Conservation (phyloP, 2,888 invertebrate species). For the Apantesis nais region DNA sequence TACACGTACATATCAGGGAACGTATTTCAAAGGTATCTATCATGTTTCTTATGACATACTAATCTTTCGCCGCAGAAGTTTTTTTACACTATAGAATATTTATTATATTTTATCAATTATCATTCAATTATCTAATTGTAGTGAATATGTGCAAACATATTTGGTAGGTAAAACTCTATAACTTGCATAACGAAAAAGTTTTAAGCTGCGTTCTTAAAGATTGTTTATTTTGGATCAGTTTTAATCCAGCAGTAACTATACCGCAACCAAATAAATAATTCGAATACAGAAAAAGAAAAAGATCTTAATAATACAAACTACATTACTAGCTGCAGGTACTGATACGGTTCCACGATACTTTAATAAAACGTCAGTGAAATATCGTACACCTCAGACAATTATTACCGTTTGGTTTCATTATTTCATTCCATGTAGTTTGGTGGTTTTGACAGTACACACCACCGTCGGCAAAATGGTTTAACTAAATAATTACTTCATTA, state of each 20-base stretch:
- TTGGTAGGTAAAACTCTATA: too few relatives aligned
- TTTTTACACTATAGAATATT: too few relatives aligned
- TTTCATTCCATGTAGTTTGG: neutral
- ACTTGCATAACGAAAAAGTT: too few relatives aligned
- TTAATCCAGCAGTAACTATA: too few relatives aligned
- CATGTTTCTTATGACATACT: neutral
- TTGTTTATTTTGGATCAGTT: too few relatives aligned
- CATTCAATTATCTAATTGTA: too few relatives aligned
- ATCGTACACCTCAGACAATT: neutral
- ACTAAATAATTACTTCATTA: neutral
- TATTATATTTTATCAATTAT: too few relatives aligned
- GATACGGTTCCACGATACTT: neutral
- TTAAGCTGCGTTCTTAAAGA: too few relatives aligned
- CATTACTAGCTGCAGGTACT: neutral
- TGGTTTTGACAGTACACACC: neutral
- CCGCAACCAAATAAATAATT: too few relatives aligned
- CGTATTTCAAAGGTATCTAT: neutral
- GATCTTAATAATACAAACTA: neutral
- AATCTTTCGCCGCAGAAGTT: too few relatives aligned
- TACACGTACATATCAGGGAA: too few relatives aligned
- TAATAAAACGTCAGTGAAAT: neutral
- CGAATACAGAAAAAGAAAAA: neutral
- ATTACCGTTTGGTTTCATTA: neutral
- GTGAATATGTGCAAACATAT: too few relatives aligned
- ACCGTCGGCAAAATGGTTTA: neutral